Percentiles rank a stretch among this genome's conserved stretches.
These are phyloP conservation scores for Cybosia mesomella DNA, from an alignment of 2,888 invertebrate species.

Conservation along the genomic window DNA sequence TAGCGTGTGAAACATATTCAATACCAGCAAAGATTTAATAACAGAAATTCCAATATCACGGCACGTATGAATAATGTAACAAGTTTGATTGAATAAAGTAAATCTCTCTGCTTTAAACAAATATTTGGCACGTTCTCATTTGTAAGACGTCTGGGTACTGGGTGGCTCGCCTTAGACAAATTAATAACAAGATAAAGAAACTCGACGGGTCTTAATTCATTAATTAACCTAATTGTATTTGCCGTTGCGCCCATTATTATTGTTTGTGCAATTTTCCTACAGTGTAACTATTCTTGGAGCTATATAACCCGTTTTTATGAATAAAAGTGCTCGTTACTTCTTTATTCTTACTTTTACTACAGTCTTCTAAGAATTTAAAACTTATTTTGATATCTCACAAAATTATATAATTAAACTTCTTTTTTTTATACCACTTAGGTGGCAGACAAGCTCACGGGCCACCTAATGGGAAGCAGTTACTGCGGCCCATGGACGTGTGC, in stretches of 20 bases:
- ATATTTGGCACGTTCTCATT: slow-evolving; percentile 79
- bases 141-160: slow-evolving; percentile 82
- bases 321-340: not conserved
- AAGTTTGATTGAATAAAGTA: slow-evolving; percentile 57
- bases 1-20: not conserved
- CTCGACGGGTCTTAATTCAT: slow-evolving; percentile 85
- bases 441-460: too few species aligned
- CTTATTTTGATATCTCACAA: too few species aligned
- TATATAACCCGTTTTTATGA: slow-evolving; percentile 1
- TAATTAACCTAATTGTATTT: slow-evolving; percentile 87
- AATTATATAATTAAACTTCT: too few species aligned
- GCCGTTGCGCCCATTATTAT: slow-evolving; percentile 79
- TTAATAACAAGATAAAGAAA: slow-evolving; percentile 87
- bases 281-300: slow-evolving; percentile 25
- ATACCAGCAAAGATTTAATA: slow-evolving; percentile 19
- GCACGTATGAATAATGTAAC: slow-evolving; percentile 49
- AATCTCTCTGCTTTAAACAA: slow-evolving; percentile 64
- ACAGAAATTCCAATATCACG: slow-evolving; percentile 22
- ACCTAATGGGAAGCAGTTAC: too few species aligned
- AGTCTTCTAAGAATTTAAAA: too few species aligned
- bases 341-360: not conserved
- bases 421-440: too few species aligned
- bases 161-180: slow-evolving; percentile 78
- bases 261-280: slow-evolving; percentile 65
- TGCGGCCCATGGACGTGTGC: too few species aligned